These are phyloP conservation scores for Arctocebus calabarensis DNA, from an alignment of 2,797 vertebrate genomes.

Conservation along the genomic window DNA sequence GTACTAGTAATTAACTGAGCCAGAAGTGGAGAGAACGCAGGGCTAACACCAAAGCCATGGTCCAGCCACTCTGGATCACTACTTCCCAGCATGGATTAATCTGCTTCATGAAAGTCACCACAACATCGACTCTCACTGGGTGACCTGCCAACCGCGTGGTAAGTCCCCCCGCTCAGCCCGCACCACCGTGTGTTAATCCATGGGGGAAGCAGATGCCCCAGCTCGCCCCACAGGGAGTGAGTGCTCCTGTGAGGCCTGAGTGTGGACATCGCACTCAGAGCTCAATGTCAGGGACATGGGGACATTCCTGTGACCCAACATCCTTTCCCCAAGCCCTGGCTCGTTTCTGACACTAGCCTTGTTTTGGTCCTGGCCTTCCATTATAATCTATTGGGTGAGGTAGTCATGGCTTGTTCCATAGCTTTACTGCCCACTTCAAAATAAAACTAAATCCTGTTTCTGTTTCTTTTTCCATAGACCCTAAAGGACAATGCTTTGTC, in stretches of 20 bases:
- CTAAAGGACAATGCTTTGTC: neutral
- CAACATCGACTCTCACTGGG: neutral
- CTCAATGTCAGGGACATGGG: fast-evolving
- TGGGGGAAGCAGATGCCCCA: neutral
- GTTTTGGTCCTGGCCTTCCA: neutral
- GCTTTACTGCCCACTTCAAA: neutral
- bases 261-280: neutral
- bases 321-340: neutral
- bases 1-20: neutral
- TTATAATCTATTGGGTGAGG: neutral
- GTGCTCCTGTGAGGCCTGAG: neutral
- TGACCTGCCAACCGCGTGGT: neutral
- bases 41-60: neutral
- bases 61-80: neutral
- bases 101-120: constrained; percentile 22
- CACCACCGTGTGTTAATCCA: neutral
- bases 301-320: neutral
- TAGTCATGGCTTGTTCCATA: neutral
- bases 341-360: neutral
- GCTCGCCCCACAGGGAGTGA: neutral
- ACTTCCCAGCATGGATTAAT: neutral
- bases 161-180: neutral
- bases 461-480: neutral
- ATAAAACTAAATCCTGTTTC: constrained; percentile 43
- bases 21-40: neutral